Conservation (phyloP, 2,797 vertebrate genomes). For the Catharus ustulatus region DNA sequence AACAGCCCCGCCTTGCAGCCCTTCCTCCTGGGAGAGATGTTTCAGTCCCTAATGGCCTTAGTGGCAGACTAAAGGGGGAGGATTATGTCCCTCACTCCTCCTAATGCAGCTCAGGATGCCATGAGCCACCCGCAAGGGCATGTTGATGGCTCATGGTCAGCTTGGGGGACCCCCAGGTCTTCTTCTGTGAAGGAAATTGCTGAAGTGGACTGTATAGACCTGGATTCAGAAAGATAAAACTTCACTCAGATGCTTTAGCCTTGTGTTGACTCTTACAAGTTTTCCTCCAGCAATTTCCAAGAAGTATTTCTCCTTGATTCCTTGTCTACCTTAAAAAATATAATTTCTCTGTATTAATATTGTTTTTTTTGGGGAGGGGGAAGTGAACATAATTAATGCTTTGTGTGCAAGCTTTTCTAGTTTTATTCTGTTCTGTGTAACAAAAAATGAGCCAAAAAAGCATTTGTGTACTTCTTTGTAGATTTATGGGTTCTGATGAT, state of each 20-base stretch:
- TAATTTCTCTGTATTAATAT: background rate
- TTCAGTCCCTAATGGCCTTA: background rate
- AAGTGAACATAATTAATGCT: background rate
- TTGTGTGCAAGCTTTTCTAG: background rate
- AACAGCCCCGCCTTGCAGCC: background rate
- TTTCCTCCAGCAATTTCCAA: background rate
- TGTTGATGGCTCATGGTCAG: background rate
- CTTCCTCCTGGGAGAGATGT: background rate
- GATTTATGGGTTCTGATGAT: constrained; percentile 88
- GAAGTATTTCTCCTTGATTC: background rate
- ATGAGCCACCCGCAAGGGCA: background rate
- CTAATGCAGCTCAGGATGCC: background rate
- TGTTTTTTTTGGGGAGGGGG: background rate
- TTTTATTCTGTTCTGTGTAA: background rate
- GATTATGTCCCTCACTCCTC: background rate
- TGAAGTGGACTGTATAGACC: background rate
- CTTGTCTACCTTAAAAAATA: background rate
- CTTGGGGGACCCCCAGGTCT: background rate
- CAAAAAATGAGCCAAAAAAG: background rate
- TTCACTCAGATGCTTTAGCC: background rate
- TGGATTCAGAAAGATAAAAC: background rate
- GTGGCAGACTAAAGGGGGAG: too few relatives aligned
- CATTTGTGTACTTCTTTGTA: constrained; percentile 54
- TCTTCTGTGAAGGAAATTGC: background rate
- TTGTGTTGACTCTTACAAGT: background rate